Evolutionary conservation across 2,888 invertebrate species (phyloP).

Genomic region (Lamellibrachia satsuma): DNA sequence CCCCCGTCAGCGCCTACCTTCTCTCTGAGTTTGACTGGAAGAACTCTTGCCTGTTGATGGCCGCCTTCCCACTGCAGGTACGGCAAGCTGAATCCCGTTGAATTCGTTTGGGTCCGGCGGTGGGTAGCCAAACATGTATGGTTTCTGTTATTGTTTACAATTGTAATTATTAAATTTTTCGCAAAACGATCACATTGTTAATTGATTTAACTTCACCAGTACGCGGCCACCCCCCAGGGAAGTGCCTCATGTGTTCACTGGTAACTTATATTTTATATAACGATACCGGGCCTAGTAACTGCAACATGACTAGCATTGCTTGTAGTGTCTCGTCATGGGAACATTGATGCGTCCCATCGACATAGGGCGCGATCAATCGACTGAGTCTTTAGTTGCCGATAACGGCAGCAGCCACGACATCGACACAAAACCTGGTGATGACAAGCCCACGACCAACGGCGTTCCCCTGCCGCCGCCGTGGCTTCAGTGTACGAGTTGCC

Average conservation of each 20-base stretch:
- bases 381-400: background rate
- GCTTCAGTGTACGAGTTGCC: background rate
- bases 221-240: no score
- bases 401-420: background rate
- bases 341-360: slow-evolving; percentile 79
- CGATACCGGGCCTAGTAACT: background rate
- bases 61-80: slow-evolving; percentile 68
- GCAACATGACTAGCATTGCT: slow-evolving; percentile 64
- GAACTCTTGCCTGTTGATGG: slow-evolving; percentile 73
- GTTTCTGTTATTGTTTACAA: no score
- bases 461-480: background rate
- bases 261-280: background rate
- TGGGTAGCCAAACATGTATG: no score
- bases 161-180: no score
- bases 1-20: slow-evolving; percentile 78
- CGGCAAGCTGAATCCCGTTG: slow-evolving; percentile 61
- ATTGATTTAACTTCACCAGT: no score
- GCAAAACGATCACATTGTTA: no score
- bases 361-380: background rate
- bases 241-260: background rate
- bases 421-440: background rate
- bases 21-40: slow-evolving; percentile 79
- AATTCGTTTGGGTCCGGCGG: no score
- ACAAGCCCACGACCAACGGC: background rate
- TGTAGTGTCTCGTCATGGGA: slow-evolving; percentile 81